phyloP scores from a whole-genome alignment of 2,797 vertebrate species.

The Streptopelia turtur region DNA sequence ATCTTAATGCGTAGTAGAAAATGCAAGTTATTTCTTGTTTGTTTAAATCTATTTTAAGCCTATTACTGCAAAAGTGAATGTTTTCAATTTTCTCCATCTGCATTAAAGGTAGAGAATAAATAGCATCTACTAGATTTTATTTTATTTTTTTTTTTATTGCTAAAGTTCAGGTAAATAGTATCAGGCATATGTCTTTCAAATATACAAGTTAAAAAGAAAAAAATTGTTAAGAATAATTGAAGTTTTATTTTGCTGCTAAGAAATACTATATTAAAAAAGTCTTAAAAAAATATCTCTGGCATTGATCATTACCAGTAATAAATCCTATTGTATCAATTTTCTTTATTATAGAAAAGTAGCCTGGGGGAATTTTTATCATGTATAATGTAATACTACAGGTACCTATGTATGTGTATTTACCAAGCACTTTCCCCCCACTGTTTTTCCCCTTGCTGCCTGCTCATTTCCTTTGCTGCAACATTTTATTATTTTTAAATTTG shows the following conservation, averaged over 20 bases:
- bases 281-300: not conserved
- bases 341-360: not conserved
- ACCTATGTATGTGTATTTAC: not conserved
- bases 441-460: not conserved
- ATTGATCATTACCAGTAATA: not conserved
- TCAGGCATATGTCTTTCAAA: not conserved
- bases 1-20: not conserved
- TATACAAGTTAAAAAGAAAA: not conserved
- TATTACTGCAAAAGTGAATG: not conserved
- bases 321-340: not conserved
- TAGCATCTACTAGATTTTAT: not conserved
- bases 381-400: not conserved
- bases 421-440: not conserved
- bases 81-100: not conserved
- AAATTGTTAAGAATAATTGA: not conserved
- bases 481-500: constrained; percentile 39
- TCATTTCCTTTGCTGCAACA: not conserved
- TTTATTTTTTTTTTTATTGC: not conserved
- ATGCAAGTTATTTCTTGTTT: not conserved
- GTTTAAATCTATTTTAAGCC: constrained; percentile 20
- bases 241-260: not conserved
- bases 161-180: not conserved
- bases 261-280: not conserved
- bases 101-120: not conserved
- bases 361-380: not conserved